These are phyloP conservation scores for Vollenhovia emeryi DNA, from an alignment of 1,140 invertebrate species.

Conservation along the genomic window DNA sequence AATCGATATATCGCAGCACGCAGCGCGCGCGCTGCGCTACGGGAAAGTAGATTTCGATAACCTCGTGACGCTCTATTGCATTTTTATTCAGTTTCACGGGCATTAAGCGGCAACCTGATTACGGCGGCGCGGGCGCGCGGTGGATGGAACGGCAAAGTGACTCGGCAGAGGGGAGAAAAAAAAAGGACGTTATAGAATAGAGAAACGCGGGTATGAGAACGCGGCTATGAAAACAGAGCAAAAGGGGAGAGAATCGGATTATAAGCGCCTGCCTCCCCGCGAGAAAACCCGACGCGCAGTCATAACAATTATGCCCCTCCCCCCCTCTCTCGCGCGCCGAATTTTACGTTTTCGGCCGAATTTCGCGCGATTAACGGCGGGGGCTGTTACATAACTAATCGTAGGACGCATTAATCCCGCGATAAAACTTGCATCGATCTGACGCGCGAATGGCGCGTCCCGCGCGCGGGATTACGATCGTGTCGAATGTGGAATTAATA, in stretches of 20 bases:
- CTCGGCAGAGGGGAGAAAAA: constrained; percentile 28
- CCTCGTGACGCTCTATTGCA: constrained; percentile 77
- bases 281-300: constrained; percentile 1
- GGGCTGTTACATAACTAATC: constrained; percentile 54
- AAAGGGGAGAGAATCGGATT: constrained; percentile 55
- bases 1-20: constrained; percentile 73
- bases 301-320: constrained; percentile 41
- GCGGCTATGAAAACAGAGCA: constrained; percentile 64
- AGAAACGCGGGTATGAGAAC: constrained; percentile 35
- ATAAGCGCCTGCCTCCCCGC: constrained; percentile 40
- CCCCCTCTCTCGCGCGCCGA: neutral
- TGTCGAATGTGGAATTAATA: constrained; percentile 11
- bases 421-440: constrained; percentile 43
- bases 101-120: constrained; percentile 77
- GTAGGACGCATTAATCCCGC: constrained; percentile 47
- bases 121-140: constrained; percentile 62
- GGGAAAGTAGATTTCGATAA: constrained; percentile 80
- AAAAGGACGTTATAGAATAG: constrained; percentile 11
- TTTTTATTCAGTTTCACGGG: constrained; percentile 79
- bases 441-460: neutral
- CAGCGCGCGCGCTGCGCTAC: constrained; percentile 67
- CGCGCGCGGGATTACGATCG: constrained; percentile 12
- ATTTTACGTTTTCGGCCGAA: constrained; percentile 11
- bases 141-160: constrained; percentile 71
- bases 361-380: constrained; percentile 51